Percentiles rank a stretch among this genome's conserved stretches.
phyloP scores from a whole-genome alignment of 1,140 invertebrate genomes.

The Philopotamus ludificatus region DNA sequence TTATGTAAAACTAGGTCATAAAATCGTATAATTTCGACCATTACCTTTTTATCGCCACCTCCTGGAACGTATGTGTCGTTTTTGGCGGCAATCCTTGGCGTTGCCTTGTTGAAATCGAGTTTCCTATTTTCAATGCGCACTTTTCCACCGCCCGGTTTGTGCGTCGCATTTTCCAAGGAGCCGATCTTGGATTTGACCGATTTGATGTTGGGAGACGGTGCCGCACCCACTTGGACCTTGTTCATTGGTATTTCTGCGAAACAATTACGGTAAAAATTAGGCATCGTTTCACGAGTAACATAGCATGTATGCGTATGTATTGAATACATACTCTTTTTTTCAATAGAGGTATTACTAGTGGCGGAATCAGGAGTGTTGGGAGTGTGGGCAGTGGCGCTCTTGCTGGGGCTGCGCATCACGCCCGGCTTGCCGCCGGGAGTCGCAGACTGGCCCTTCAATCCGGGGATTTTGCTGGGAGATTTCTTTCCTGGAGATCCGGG shows the following conservation, averaged over 20 bases:
- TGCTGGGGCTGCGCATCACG: slow-evolving; percentile 63
- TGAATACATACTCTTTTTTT: slow-evolving; percentile 71
- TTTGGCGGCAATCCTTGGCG: slow-evolving; percentile 83
- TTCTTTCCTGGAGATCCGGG: slow-evolving; percentile 63
- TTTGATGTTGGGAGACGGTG: slow-evolving; percentile 88
- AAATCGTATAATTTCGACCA: no score
- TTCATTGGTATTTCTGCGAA: slow-evolving; percentile 84
- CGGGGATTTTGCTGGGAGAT: slow-evolving; percentile 58
- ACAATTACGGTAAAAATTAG: slow-evolving; percentile 1
- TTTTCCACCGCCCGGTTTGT: slow-evolving; percentile 89
- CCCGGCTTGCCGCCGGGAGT: slow-evolving; percentile 56
- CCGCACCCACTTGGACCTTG: slow-evolving; percentile 86
- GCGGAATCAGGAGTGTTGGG: slow-evolving; percentile 65
- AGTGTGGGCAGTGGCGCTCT: slow-evolving; percentile 57
- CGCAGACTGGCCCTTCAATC: slow-evolving; percentile 52
- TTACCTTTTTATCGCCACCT: slow-evolving; percentile 92
- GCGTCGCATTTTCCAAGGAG: slow-evolving; percentile 86
- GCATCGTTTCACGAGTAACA: neutral
- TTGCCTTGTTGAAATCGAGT: slow-evolving; percentile 75
- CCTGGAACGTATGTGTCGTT: slow-evolving; percentile 87
- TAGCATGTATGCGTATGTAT: neutral
- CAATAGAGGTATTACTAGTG: slow-evolving; percentile 55
- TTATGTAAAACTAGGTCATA: no score
- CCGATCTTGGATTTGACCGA: slow-evolving; percentile 92
- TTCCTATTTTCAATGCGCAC: slow-evolving; percentile 88